A percentile compares a stretch with the other conserved stretches of the same genome.
Conservation (phyloP, 2,113 vertebrate species). For the Archilochus colubris region DNA sequence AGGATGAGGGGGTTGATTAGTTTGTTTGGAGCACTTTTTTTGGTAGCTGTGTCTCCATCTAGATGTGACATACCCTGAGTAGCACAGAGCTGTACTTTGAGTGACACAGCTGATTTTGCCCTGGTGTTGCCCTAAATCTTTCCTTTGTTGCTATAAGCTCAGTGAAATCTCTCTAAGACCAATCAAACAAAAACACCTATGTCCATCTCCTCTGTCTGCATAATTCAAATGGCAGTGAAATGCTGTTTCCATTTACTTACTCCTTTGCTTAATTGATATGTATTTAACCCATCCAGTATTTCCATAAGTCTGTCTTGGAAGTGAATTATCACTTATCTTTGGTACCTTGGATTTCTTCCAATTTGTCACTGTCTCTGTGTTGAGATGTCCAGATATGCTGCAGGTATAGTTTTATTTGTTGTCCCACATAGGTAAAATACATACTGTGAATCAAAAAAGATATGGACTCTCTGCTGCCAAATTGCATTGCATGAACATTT, state of each 20-base stretch:
- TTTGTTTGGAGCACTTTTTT: not conserved
- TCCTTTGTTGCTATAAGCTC: not conserved
- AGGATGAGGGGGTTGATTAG: accelerated
- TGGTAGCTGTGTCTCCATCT: not conserved
- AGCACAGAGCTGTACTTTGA: not conserved
- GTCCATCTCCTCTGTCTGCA: not conserved
- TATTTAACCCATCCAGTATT: slow-evolving; percentile 17
- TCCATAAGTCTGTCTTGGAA: not conserved
- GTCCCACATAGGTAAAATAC: not conserved
- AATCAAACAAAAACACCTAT: not conserved
- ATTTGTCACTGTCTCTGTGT: slow-evolving; percentile 6
- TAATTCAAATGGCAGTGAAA: not conserved
- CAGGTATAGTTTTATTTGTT: slow-evolving; percentile 25
- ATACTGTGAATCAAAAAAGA: not conserved
- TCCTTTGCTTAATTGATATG: not conserved
- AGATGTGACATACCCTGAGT: not conserved
- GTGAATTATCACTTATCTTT: not conserved
- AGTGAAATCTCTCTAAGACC: not conserved
- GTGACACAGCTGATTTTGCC: not conserved
- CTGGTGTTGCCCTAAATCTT: not conserved
- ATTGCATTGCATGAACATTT: not conserved
- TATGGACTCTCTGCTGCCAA: not conserved
- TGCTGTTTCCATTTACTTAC: not conserved
- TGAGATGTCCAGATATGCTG: slow-evolving; percentile 6
- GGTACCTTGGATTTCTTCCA: not conserved